Base-by-base conservation (phyloP, 2,113 vertebrate genomes). In the Oreochromis tanganicae region DNA sequence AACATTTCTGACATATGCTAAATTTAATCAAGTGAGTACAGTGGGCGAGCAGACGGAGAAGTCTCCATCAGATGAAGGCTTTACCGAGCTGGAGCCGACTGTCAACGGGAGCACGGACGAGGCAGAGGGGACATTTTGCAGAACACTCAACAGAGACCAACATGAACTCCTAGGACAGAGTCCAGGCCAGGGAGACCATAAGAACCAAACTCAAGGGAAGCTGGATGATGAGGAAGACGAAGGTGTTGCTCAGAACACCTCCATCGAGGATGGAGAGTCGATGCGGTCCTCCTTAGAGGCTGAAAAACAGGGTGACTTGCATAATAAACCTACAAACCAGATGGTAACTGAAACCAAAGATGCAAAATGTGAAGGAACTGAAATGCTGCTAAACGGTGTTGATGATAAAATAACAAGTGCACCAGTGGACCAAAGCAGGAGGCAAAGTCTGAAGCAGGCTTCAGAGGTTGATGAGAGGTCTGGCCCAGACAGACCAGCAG, bases 61-160 rank as follows among this genome's bases (percentile, higher is more conserved):
- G 84, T 96, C 96, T 4, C 96, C 95, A 0, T 97, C 96, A 1
- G 97, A 97, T 7, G 96, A 97, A 89, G 97, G 96, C 11, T 97
- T 97, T 85, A 97, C 97, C 3, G 97, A 96, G 38, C 86, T 97
- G 83, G 95, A 97, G 89, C 91, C 95, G 0, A 93, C 91, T 1
- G 73, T 95, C 29, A 94, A 90, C 1, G 90, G 89, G 9, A 94
- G 83, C 86, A 80, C 81, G 1, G 95, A 94, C 5, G 94, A 94
- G 3, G 61, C 57, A 1, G 88, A 88, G 48, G 89, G 41, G 57
- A 12, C 24, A 2, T 52, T 89, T 38, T 85, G 81, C 9, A 87
- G 89, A 56, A 82, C 88, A 3, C 48, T 32, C 4, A 63, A n/a
- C 81, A 56, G 54, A 41, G 90, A 92, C 55, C 91, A 83, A 46